Conservation (phyloP, 2,888 invertebrate species). For the Bellardia pandia region DNA sequence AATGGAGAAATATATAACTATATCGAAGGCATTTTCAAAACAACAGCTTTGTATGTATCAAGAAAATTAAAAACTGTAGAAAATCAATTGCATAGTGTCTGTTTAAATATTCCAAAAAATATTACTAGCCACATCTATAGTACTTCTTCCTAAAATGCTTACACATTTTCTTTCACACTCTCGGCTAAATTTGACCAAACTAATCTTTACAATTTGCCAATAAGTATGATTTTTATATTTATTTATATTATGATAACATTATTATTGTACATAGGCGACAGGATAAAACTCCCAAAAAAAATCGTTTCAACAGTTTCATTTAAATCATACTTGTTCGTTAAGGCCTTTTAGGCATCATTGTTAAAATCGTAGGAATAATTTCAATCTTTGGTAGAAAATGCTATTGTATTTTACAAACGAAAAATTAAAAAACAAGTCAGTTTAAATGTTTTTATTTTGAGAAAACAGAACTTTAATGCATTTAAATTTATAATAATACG, state of each 20-base stretch:
- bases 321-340: not conserved
- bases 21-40: no score
- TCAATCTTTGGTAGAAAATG: not conserved
- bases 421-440: not conserved
- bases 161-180: no score
- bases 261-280: not conserved
- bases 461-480: not conserved
- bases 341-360: not conserved
- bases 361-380: not conserved
- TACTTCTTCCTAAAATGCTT: no score
- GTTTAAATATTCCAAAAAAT: no score
- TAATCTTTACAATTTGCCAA: no score
- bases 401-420: not conserved
- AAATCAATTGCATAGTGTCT: no score
- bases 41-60: no score
- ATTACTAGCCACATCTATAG: no score
- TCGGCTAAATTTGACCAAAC: no score
- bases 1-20: no score
- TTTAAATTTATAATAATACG: not conserved
- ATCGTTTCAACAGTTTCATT: not conserved
- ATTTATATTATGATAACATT: not conserved
- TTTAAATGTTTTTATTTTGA: not conserved
- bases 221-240: not conserved
- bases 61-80: no score
- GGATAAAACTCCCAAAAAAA: not conserved